These are phyloP conservation scores for Calephelis nemesis DNA, from an alignment of 1,140 invertebrate genomes.

Conservation along the genomic window DNA sequence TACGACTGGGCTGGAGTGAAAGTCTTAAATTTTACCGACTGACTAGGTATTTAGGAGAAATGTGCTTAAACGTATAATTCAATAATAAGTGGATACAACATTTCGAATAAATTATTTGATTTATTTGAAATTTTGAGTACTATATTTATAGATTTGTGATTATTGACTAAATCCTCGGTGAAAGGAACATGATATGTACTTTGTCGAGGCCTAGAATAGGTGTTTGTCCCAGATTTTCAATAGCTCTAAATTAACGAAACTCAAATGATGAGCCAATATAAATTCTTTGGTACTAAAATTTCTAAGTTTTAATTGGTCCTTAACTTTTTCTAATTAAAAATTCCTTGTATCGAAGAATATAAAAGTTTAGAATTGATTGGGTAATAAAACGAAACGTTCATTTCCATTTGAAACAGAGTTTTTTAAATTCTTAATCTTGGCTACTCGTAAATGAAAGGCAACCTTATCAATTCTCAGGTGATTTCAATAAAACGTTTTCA, in stretches of 20 bases:
- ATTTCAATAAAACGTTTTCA: constrained; percentile 61
- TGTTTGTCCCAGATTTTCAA: too few relatives aligned
- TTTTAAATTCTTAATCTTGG: constrained; percentile 35
- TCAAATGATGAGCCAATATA: not conserved
- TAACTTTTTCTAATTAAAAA: constrained; percentile 16
- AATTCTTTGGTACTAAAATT: not conserved
- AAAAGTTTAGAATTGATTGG: constrained; percentile 8
- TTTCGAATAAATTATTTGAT: too few relatives aligned
- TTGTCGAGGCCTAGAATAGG: too few relatives aligned
- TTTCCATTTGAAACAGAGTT: constrained; percentile 32
- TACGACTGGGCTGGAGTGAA: too few relatives aligned
- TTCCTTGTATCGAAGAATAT: constrained; percentile 14
- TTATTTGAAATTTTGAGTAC: too few relatives aligned
- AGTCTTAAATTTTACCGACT: too few relatives aligned
- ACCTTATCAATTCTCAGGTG: constrained; percentile 56
- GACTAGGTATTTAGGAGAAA: too few relatives aligned
- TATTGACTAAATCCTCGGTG: too few relatives aligned
- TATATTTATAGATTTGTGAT: too few relatives aligned
- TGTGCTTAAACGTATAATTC: too few relatives aligned
- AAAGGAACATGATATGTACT: too few relatives aligned
- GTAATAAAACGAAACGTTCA: constrained; percentile 26
- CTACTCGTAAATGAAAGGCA: constrained; percentile 32
- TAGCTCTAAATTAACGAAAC: not conserved
- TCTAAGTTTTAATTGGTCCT: not conserved
- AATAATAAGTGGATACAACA: too few relatives aligned